These are phyloP conservation scores for Listronotus oregonensis DNA, from an alignment of 1,140 invertebrate genomes.

Conservation along the genomic window DNA sequence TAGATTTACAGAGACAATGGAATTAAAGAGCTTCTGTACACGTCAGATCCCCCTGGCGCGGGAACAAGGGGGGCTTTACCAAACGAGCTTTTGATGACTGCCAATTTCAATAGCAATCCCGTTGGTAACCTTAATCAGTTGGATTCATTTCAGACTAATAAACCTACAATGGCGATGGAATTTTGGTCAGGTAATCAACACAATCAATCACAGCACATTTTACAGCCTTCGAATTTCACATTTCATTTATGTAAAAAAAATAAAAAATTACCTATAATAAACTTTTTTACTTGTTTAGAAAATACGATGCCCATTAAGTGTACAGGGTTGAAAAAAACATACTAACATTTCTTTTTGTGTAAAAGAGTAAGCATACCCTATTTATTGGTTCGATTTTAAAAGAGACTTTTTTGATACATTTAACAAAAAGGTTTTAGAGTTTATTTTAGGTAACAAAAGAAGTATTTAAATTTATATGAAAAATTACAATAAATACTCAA, in stretches of 20 bases:
- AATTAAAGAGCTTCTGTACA: conserved; percentile 59
- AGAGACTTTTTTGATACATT: no score
- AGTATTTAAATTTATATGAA: no score
- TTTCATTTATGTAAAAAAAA: not conserved
- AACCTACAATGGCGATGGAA: conserved; percentile 66
- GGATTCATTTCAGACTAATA: conserved; percentile 59
- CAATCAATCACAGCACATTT: not conserved
- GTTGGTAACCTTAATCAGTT: conserved; percentile 53
- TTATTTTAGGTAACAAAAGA: no score
- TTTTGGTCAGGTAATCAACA: conserved; percentile 61
- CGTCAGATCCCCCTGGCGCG: conserved; percentile 57
- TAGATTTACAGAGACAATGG: conserved; percentile 45
- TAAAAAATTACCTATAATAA: not conserved
- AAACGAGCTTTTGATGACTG: conserved; percentile 50
- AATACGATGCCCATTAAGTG: no score
- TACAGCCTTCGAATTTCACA: not conserved
- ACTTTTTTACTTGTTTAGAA: no score
- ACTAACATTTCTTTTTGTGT: no score
- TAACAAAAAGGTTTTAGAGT: no score
- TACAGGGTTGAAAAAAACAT: no score
- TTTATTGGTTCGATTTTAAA: no score
- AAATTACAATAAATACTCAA: no score
- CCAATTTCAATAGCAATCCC: conserved; percentile 57
- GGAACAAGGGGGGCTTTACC: conserved; percentile 56
- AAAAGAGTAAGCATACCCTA: no score